phyloP scores from a whole-genome alignment of 2,888 invertebrate species.

The Strigamia crassipes region DNA sequence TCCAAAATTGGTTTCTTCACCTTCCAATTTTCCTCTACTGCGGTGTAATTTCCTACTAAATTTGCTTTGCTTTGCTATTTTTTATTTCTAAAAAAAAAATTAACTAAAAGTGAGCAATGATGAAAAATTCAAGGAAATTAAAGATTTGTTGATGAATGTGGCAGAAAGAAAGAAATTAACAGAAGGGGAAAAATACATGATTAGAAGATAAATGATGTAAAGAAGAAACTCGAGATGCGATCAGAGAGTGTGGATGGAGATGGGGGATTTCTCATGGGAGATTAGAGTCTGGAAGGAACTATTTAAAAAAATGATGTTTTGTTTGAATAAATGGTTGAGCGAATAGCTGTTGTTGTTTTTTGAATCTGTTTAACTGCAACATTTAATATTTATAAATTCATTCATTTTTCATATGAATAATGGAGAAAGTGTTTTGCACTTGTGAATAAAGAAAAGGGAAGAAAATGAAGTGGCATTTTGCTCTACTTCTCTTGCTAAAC shows the following conservation, averaged over 20 bases:
- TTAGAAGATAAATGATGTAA: background rate
- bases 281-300: background rate
- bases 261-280: background rate
- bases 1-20: conserved; percentile 21
- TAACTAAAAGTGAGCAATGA: background rate
- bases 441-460: background rate
- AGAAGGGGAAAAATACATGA: background rate
- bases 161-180: background rate
- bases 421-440: background rate
- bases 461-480: background rate
- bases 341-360: too few species aligned
- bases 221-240: background rate
- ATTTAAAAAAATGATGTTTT: background rate
- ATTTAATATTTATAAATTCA: background rate
- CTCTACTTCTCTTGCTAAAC: background rate
- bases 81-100: background rate
- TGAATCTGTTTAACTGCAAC: background rate
- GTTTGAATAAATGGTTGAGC: too few species aligned
- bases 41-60: conserved; percentile 15
- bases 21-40: conserved; percentile 2
- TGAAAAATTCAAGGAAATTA: background rate
- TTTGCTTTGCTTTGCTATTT: background rate
- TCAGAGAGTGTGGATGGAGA: background rate
- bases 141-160: background rate
- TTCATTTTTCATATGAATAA: background rate